These are phyloP conservation scores for Microcebus lehilahytsara DNA, from an alignment of 2,113 vertebrate species.

Conservation along the genomic window DNA sequence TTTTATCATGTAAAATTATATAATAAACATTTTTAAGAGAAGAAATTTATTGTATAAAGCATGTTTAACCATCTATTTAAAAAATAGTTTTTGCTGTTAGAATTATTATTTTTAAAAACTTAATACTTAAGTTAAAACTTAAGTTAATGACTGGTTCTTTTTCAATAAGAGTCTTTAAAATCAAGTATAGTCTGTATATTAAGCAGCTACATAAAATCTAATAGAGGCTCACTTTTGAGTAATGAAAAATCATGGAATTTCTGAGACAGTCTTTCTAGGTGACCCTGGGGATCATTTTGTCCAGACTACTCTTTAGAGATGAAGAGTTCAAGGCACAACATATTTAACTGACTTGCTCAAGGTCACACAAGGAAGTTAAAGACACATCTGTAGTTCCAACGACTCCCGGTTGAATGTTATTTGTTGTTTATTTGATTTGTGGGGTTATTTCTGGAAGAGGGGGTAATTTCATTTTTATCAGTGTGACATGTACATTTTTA, in stretches of 20 bases:
- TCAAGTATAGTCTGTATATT: neutral
- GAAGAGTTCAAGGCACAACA: neutral
- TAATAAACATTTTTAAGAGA: neutral
- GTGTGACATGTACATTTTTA: neutral
- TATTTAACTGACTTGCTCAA: neutral
- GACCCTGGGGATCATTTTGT: neutral
- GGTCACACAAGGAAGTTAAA: neutral
- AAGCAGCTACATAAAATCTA: neutral
- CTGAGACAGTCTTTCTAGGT: neutral
- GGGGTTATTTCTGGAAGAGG: neutral
- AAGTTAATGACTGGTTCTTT: neutral
- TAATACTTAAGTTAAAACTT: neutral
- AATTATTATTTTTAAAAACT: neutral
- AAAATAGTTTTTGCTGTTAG: neutral
- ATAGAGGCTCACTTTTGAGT: neutral
- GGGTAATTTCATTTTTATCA: neutral
- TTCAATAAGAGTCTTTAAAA: neutral
- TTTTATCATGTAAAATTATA: conserved; percentile 14
- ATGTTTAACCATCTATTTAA: neutral
- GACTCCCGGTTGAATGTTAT: neutral
- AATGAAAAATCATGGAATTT: neutral
- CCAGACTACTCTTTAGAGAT: neutral
- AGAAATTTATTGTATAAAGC: conserved; percentile 11
- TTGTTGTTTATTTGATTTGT: neutral
- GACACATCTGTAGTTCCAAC: neutral